Percentiles rank a stretch among this genome's conserved stretches.
Evolutionary conservation across 35 echinoderm and acorn worm species (phyloP).

Genomic region (Ophioderma brevispina): DNA sequence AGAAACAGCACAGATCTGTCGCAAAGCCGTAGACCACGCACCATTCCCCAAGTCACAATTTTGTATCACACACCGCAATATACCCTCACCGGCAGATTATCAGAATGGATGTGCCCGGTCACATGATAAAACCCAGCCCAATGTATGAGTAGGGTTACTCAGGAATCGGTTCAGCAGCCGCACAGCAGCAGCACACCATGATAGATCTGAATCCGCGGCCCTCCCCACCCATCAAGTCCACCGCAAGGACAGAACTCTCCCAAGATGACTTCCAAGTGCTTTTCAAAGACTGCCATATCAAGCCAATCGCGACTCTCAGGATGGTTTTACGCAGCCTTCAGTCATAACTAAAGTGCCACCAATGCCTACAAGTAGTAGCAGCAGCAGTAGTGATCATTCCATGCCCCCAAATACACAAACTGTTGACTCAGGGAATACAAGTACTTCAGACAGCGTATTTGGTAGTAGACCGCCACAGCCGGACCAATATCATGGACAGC

Average conservation of each 20-base stretch:
- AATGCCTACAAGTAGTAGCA: background rate
- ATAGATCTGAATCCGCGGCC: background rate
- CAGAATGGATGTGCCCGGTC: background rate
- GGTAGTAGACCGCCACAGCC: background rate
- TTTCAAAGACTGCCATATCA: background rate
- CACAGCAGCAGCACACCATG: background rate
- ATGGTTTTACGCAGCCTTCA: background rate
- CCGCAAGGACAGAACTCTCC: background rate
- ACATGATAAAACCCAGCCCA: background rate
- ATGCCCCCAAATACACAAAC: background rate
- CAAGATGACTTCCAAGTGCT: background rate
- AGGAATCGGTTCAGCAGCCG: background rate
- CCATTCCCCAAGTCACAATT: too few relatives aligned
- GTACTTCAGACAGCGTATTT: background rate
- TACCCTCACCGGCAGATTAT: background rate
- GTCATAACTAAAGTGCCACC: background rate
- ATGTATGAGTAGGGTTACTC: background rate
- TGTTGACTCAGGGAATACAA: background rate
- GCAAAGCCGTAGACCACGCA: too few relatives aligned
- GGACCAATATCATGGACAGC: background rate
- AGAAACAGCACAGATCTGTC: background rate
- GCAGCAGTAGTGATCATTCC: background rate
- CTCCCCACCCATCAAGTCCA: background rate
- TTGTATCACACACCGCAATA: too few relatives aligned
- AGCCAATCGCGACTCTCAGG: background rate